These are phyloP conservation scores for Nibea coibor DNA, from an alignment of 2,113 vertebrate genomes.

Conservation along the genomic window DNA sequence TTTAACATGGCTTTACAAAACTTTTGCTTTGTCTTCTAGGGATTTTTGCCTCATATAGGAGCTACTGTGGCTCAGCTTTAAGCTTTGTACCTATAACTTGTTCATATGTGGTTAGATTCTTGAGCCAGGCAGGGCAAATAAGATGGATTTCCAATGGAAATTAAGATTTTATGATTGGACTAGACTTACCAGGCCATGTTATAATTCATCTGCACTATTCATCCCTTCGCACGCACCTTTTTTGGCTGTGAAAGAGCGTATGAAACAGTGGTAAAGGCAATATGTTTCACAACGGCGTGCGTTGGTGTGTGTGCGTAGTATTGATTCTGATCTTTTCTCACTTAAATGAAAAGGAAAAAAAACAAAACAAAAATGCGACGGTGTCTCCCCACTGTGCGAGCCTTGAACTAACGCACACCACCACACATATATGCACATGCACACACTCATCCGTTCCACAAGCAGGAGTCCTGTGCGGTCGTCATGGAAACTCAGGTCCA, in stretches of 20 bases:
- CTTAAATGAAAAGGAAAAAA: slow-evolving; percentile 13
- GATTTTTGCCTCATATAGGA: not conserved
- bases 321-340: slow-evolving; percentile 16
- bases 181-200: not conserved
- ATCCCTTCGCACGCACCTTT: slow-evolving; percentile 23
- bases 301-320: slow-evolving; percentile 4
- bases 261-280: slow-evolving; percentile 31
- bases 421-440: not conserved
- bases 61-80: too few relatives aligned
- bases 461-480: slow-evolving; percentile 77
- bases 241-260: slow-evolving; percentile 48
- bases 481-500: slow-evolving; percentile 78
- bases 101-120: not conserved
- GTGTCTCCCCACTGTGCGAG: slow-evolving; percentile 62
- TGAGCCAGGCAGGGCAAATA: not conserved
- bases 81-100: not conserved
- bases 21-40: not conserved
- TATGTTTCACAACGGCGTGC: slow-evolving; percentile 53
- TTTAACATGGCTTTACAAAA: not conserved
- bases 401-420: slow-evolving; percentile 34
- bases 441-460: slow-evolving; percentile 40
- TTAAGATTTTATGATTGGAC: not conserved
- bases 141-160: not conserved
- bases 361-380: not conserved
- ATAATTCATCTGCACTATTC: slow-evolving; percentile 34